Base-by-base conservation (phyloP, 2,888 invertebrate species). In the Synergus umbraculus region DNA sequence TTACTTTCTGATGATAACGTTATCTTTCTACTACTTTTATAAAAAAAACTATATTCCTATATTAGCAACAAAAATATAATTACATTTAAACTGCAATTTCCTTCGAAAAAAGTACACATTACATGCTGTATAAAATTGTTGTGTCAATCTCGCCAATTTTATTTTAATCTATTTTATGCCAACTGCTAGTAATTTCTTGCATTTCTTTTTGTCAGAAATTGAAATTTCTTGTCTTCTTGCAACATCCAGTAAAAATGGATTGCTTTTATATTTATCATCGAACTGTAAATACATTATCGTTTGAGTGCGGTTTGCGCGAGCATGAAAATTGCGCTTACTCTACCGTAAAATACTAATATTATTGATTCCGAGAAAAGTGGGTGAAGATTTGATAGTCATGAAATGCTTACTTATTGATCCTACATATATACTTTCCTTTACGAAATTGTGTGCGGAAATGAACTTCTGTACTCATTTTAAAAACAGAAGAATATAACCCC, bases 321-420 rank as follows among this genome's bases (percentile, higher is more conserved):
- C 80, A 79, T 79, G 79, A 79, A 80, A 80, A 80, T 80, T 78
- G 79, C 78, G 79, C 69, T 80, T 66, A 64, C 44, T 76, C 80
- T 73, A 64, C 78, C 80, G 73, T 83, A 82, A 84, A 84, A 84
- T 82, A 77, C 81, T 81, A 79, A 81, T 83, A 80, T 82, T 78
- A 78, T 81, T 82, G 81, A 81, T 82, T 81, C 81, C 67, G 67
- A 77, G 77, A 76, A 80, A 69, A 81, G 9, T 46, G 46, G 15
- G 12, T 43, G 9, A 22, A 69, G 15, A 37, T 49, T 22, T 29
- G 22, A 5, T 54, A 9, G 43, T 43, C 9, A 54, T 54, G n/a
- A n/a, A 54, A n/a, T 54, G 54, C 9, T 54, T 54, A 5, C n/a
- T 54, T 54, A 12, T 60, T 60, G 12, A 29, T 29, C 29, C 12